Conservation (phyloP, 1,140 invertebrate genomes). For the Rhopalosiphum maidis region DNA sequence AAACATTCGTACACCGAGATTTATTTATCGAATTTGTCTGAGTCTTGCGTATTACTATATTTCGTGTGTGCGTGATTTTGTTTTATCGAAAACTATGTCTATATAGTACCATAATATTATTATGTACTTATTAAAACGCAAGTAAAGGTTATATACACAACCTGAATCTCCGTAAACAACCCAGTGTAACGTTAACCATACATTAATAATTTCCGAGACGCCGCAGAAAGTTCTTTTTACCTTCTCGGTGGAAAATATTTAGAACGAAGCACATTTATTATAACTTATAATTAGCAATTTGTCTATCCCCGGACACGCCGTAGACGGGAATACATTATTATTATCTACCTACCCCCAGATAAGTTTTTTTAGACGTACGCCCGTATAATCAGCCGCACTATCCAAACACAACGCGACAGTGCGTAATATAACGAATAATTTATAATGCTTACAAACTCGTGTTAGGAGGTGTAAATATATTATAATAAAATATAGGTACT, state of each 20-base stretch:
- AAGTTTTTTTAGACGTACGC: neutral
- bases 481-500: neutral
- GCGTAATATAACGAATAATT: neutral
- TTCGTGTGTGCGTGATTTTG: neutral
- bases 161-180: neutral
- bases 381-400: neutral
- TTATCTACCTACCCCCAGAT: neutral
- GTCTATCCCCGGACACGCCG: neutral
- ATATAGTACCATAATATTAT: neutral
- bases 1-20: constrained; percentile 40
- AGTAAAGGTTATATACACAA: too few species aligned
- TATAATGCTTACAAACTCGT: neutral
- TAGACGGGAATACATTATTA: neutral
- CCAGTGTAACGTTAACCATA: neutral
- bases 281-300: constrained; percentile 25
- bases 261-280: constrained; percentile 10
- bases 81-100: neutral
- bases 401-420: neutral
- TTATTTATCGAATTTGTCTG: constrained; percentile 26
- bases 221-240: constrained; percentile 7
- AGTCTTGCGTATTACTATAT: neutral
- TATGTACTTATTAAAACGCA: neutral
- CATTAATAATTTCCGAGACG: constrained; percentile 27
- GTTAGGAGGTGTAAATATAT: neutral
- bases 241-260: neutral